A percentile compares a stretch with the other conserved stretches of the same genome.
Conservation (phyloP, 2,888 invertebrate species). For the Mamestra brassicae region DNA sequence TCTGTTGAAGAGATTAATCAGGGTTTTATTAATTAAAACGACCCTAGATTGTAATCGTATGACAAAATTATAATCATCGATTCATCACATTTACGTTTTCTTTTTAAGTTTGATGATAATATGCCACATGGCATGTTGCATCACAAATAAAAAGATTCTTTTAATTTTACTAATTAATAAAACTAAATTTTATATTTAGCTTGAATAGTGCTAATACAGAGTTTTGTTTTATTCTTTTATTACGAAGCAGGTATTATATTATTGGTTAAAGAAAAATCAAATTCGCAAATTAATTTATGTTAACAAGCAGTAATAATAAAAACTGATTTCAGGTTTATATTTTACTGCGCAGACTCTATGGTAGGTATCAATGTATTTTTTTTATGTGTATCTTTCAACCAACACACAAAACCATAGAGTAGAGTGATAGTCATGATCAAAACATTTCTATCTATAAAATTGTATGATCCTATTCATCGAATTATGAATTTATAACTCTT, state of each 20-base stretch:
- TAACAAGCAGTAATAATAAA: constrained; percentile 3
- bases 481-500: neutral
- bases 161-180: constrained; percentile 24
- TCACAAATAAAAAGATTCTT: constrained; percentile 9
- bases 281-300: constrained; percentile 11
- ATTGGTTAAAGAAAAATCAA: neutral
- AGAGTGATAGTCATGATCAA: constrained; percentile 2
- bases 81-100: neutral
- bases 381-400: neutral
- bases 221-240: neutral
- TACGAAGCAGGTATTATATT: neutral
- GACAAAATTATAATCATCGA: constrained; percentile 18
- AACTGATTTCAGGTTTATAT: neutral
- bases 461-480: neutral
- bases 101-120: neutral
- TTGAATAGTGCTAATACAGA: neutral
- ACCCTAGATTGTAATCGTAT: neutral
- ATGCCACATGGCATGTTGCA: neutral
- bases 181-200: constrained; percentile 4
- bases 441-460: constrained; percentile 11
- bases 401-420: neutral
- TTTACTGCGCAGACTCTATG: neutral
- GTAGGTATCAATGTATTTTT: neutral
- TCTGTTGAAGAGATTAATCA: neutral
- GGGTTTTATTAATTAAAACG: neutral